Evolutionary conservation across 1,140 invertebrate genomes (phyloP), one percentile per base, ranked within the genome.

Genomic region (Hermetia illucens): DNA sequence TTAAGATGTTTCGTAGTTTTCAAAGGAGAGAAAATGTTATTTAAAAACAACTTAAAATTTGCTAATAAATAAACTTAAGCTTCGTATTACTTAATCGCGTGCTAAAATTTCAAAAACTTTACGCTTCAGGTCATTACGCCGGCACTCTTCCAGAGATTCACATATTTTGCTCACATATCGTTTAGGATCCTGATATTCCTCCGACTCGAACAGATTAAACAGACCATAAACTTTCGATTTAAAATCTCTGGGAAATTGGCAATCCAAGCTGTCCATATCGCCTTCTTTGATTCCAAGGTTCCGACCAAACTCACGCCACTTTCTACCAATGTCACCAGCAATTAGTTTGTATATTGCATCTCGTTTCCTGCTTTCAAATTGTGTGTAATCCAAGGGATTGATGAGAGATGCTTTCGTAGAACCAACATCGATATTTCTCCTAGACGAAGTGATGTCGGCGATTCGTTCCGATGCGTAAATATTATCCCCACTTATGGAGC

Each of bases 301-400:
- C 39, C 70, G 55, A 0, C 62, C 64, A 16, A 71, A 48, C n/a
- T 61, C 51, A 43, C 59, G 60, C 70, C 70, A 72, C 31, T 54
- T 52, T n/a, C 50, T 57, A 5, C 69, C 70, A 16, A 71, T 39
- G 40, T 60, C 52, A 38, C 57, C 45, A 0, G 51, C 46, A 5
- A 61, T 38, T 31, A 50, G 42, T 15, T 50, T 52, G 17, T 44
- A 56, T 2, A 58, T 39, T 1, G 50, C 53, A 1, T 37, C 13
- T 0, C 55, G 50, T 21, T 58, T 58, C 18, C 43, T 48, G 44
- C 9, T 48, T 49, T 10, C 53, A 47, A 15, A 5, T 13, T 22
- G 5, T 36, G 27, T 24, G 9, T 12, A 31, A 2, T 8, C 19
- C 9, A 21, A 17, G 19, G 38, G 20, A 25, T 10, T 43, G 6